Base-by-base conservation (phyloP, 2,113 vertebrate genomes). In the Urocitellus parryii region DNA sequence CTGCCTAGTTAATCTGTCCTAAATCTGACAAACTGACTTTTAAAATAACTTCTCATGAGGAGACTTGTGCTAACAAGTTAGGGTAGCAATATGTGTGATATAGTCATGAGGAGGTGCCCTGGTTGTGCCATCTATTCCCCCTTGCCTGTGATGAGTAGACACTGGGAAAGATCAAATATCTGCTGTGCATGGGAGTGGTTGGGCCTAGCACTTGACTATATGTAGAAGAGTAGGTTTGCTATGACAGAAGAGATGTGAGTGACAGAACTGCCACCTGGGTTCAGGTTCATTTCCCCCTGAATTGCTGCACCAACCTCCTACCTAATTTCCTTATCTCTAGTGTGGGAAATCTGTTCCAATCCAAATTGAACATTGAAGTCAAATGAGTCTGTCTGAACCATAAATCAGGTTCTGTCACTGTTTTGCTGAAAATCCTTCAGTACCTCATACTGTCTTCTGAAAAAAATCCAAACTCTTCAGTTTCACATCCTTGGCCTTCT, bases 341-440 rank as follows among this genome's bases (percentile, higher is more conserved):
- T 12, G 6, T 76, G 32, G 12, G 61, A 27, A 85, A 88, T 88
- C 27, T 34, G 45, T 86, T 74, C 42, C 42, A 37, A 1, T 91
- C 37, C 74, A 91, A 63, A 89, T 45, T 88, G n/a, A 90, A 53
- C 48, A 70, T 24, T 81, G 68, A 91, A 78, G 48, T 79, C 56
- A 65, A 12, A 27, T 78, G 45, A 13, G 39, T 39, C 39, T 93
- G 84, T 81, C 24, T 83, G 74, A 65, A 67, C 53, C 42, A 45
- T 72, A 25, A 76, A 39, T 61, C 65, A 58, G 48, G 58, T 88
- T 91, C 58, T 89, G n/a, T 84, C 45, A 20, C 25, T 32, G 22
- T 48, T 83, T 81, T 67, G 18, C 39, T 89, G 72, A 84, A 95
- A 95, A 73, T 77, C n/a, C 42, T 76, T 86, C 13, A 9, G 1